Evolutionary conservation across 1,140 invertebrate genomes (phyloP).

Genomic region (Zaprionus tsacasi): DNA sequence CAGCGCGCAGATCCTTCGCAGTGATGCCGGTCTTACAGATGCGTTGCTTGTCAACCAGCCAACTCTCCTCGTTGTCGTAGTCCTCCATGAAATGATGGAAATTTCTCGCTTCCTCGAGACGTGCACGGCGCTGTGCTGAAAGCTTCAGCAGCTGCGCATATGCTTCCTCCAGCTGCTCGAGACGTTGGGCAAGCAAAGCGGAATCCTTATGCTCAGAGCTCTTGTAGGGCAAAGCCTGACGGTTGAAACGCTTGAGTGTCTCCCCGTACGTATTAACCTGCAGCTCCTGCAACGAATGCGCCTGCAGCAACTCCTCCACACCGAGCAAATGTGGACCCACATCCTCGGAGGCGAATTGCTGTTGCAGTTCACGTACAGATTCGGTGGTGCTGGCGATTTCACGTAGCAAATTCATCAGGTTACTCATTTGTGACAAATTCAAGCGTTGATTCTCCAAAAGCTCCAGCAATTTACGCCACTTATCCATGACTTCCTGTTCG

Average conservation of each 20-base stretch:
- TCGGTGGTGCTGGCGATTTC: conserved; percentile 96
- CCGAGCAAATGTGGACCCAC: conserved; percentile 95
- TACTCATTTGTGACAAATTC: conserved; percentile 91
- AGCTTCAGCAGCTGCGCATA: conserved; percentile 88
- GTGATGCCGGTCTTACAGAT: conserved; percentile 95
- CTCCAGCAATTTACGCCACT: conserved; percentile 94
- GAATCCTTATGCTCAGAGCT: conserved; percentile 86
- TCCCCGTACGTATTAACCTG: conserved; percentile 95
- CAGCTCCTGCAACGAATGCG: conserved; percentile 95
- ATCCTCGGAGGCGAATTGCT: conserved; percentile 93
- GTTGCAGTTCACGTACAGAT: conserved; percentile 92
- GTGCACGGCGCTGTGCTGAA: conserved; percentile 89
- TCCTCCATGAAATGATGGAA: conserved; percentile 98
- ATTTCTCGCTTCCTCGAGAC: conserved; percentile 95
- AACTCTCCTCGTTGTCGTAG: conserved; percentile 96
- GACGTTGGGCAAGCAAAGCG: conserved; percentile 88
- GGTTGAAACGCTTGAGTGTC: conserved; percentile 90
- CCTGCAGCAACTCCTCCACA: conserved; percentile 96
- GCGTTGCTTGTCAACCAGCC: conserved; percentile 96
- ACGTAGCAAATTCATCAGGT: conserved; percentile 93
- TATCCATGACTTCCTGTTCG: conserved; percentile 93
- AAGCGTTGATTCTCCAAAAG: conserved; percentile 94
- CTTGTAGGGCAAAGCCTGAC: conserved; percentile 87
- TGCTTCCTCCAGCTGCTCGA: conserved; percentile 89
- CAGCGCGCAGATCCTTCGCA: conserved; percentile 96